Evolutionary conservation across 1,140 invertebrate species (phyloP), one percentile per base, ranked within the genome.

Genomic region (Ceratina australensis): DNA sequence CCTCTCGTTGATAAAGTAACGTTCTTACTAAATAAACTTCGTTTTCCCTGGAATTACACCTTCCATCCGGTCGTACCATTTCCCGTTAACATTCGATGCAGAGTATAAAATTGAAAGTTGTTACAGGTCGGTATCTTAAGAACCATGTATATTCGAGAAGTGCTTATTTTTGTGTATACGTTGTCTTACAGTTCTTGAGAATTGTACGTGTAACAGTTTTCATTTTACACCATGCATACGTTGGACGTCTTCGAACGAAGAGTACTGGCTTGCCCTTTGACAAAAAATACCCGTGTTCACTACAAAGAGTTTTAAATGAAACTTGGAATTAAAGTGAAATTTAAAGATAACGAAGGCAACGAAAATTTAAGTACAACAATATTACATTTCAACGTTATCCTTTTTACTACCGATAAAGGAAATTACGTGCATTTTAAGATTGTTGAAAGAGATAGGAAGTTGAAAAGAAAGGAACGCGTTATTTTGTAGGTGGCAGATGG

Each of bases 201-300:
- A 12, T 15, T 57, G n/a, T 16, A 61, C 2, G 20, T 33, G 49
- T 33, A 42, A 65, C 49, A 65, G 15, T 15, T 54, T 52, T 52
- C 5, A 73, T 73, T 65, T 73, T 42, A 68, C 54, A 68, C 63
- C 18, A 47, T 68, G 73, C 33, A 13, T n/a, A 60, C n/a, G 20
- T 24, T 28, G n/a, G n/a, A 57, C 33, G 20, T 67, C 52, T 56
- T 18, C 54, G 22, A 28, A 59, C 10, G 15, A 20, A n/a, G 16
- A n/a, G 8, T n/a, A 57, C 15, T 47, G 52, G 52, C 33, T 61
- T 61, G 56, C 15, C 20, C 47, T 47, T 66, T 10, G 33, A 33
- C 57, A 59, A 42, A 7, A 60, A 72, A 26, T 26, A 33, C 56
- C 5, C n/a, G 24, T 26, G n/a, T 59, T 20, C 10, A 8, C 13